Evolutionary conservation across 2,113 vertebrate species (phyloP).

Genomic region (Cheilinus undulatus): DNA sequence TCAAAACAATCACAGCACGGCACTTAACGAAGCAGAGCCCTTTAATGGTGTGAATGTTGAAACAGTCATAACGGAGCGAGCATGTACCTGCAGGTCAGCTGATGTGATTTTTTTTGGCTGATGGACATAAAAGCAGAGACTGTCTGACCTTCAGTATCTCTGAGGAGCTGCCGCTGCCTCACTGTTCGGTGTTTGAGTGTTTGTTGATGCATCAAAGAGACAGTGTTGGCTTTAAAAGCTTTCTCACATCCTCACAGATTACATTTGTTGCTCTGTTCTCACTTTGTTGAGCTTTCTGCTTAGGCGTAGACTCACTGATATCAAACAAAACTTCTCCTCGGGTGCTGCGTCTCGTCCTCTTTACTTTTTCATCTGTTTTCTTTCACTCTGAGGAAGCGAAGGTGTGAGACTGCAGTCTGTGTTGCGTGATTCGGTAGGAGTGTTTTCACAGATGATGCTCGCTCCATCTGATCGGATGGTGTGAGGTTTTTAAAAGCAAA

Average conservation of each 20-base stretch:
- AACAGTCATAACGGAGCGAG: background rate
- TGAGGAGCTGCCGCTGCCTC: background rate
- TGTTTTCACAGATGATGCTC: background rate
- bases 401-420: background rate
- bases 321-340: background rate
- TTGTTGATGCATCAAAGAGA: background rate
- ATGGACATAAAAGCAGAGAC: slow-evolving; percentile 26
- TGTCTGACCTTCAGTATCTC: slow-evolving; percentile 42
- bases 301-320: background rate
- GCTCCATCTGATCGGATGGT: background rate
- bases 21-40: background rate
- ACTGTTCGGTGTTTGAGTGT: no score
- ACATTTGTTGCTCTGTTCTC: background rate
- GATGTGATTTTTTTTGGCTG: slow-evolving; percentile 20
- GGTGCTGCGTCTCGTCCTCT: slow-evolving; percentile 2
- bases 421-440: background rate
- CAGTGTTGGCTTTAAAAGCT: background rate
- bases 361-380: background rate
- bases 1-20: background rate
- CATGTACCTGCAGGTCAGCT: background rate
- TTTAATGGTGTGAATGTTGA: background rate
- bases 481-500: slow-evolving; percentile 30
- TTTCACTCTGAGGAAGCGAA: background rate
- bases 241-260: slow-evolving; percentile 15
- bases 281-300: slow-evolving; percentile 1